These are phyloP conservation scores for Diplogasteroides magnus DNA, from an alignment of 1,140 invertebrate genomes.

Conservation along the genomic window DNA sequence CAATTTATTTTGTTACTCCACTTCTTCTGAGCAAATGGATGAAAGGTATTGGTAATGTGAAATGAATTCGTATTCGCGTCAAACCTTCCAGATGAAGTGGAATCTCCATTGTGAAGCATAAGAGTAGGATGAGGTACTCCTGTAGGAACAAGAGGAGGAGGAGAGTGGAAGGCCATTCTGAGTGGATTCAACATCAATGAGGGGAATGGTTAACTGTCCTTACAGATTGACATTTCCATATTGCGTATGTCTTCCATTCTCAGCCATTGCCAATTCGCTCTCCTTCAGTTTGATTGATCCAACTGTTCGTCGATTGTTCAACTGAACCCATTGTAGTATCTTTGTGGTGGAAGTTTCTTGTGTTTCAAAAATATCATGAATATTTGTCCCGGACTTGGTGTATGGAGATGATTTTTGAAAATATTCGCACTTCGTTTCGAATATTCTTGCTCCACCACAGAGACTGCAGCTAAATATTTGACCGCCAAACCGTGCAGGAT, in stretches of 20 bases:
- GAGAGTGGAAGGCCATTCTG: background rate
- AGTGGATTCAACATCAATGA: background rate
- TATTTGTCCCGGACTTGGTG: background rate
- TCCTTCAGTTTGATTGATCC: background rate
- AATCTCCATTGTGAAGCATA: too few species aligned
- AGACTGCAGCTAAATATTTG: background rate
- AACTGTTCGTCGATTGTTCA: background rate
- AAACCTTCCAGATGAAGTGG: too few species aligned
- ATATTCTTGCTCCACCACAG: background rate
- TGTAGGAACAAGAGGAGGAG: too few species aligned
- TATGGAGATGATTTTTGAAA: background rate
- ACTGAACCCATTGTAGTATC: too few species aligned
- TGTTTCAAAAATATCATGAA: background rate
- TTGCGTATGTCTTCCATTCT: background rate
- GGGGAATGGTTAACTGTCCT: background rate
- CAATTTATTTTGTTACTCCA: too few species aligned
- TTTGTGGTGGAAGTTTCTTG: too few species aligned
- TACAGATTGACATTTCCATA: background rate
- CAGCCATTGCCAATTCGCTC: background rate
- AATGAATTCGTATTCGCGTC: too few species aligned
- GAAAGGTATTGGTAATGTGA: too few species aligned
- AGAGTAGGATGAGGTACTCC: too few species aligned
- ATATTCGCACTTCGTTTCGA: too few species aligned
- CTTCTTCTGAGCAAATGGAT: too few species aligned
- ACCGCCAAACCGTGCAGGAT: too few species aligned